Percentiles rank a stretch among this genome's conserved stretches.
These are phyloP conservation scores for Aphidius ervi DNA, from an alignment of 1,140 invertebrate genomes.

Conservation along the genomic window DNA sequence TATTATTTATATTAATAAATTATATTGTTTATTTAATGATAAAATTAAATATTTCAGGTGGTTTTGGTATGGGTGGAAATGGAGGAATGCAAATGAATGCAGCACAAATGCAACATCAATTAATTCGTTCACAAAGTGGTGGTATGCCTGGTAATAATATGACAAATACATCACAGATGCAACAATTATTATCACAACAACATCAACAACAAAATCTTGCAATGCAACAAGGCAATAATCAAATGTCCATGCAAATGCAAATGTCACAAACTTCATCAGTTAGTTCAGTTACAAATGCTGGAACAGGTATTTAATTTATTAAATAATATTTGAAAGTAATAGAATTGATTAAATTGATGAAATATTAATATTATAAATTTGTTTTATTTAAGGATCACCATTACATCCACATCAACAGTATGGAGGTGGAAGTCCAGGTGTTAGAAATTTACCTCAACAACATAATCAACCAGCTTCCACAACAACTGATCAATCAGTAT, in stretches of 20 bases:
- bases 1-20: conserved; percentile 1
- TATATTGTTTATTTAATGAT: conserved; percentile 12
- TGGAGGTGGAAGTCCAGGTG: conserved; percentile 43
- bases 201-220: conserved; percentile 60
- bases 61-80: conserved; percentile 47
- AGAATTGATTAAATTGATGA: too few species aligned
- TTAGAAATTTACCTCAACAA: conserved; percentile 41
- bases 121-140: conserved; percentile 47
- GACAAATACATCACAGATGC: conserved; percentile 49
- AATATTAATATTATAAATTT: too few species aligned
- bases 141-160: conserved; percentile 43
- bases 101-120: conserved; percentile 54
- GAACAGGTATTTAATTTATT: conserved; percentile 37
- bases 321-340: not conserved
- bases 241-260: conserved; percentile 55
- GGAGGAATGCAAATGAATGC: conserved; percentile 57
- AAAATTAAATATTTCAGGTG: conserved; percentile 38
- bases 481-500: conserved; percentile 45
- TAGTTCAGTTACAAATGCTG: conserved; percentile 42
- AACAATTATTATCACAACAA: conserved; percentile 56
- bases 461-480: conserved; percentile 43
- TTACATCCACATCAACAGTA: conserved; percentile 50
- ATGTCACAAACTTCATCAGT: conserved; percentile 53
- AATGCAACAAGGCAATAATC: conserved; percentile 56
- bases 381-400: conserved; percentile 37